Evolutionary conservation across 2,888 invertebrate species (phyloP), one percentile per base, ranked within the genome.

Genomic region (Apotomis turbidana): DNA sequence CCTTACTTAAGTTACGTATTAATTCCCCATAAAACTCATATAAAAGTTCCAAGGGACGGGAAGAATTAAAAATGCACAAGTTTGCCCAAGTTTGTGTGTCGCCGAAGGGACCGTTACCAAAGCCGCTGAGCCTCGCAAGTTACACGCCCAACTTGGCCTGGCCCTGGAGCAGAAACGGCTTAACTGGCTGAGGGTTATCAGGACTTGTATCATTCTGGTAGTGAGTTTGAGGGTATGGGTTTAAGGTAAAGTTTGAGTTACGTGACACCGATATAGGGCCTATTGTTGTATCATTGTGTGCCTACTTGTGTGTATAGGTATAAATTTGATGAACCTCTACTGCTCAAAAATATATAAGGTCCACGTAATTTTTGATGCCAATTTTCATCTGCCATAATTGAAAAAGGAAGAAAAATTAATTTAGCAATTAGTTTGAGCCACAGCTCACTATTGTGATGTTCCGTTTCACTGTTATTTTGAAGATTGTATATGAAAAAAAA

Each of bases 171-270:
- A 12, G 41, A 27, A 66, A 66, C 44, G 15, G 55, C 44, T 15
- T 66, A 55, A 55, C 44, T 15, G 12, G 13, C 15, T 38, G 12
- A 38, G 3, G 12, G 10, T n/a, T 60, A 60, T 6, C 41, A 41
- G 6, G 41, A 0, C 41, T 41, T 54, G 41, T 15, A 15, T 8
- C 15, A 12, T 64, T 64, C n/a, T 54, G 9, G 27, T 3, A 13
- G 5, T 41, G 52, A 41, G 41, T 36, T n/a, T 10, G 12, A 38
- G 8, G 9, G 4, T 51, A 5, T 5, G 41, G 41, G 63, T 64
- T 64, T 54, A 64, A 64, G 54, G 63, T 64, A 64, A 64, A 64
- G 54, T 38, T 51, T 54, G 63, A 64, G 15, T 64, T 54, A 64
- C 63, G 12, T 27, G 63, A 52, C 41, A 64, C 52, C 54, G 63